Base-by-base conservation (phyloP, 2,888 invertebrate species). In the Altica lythri region DNA sequence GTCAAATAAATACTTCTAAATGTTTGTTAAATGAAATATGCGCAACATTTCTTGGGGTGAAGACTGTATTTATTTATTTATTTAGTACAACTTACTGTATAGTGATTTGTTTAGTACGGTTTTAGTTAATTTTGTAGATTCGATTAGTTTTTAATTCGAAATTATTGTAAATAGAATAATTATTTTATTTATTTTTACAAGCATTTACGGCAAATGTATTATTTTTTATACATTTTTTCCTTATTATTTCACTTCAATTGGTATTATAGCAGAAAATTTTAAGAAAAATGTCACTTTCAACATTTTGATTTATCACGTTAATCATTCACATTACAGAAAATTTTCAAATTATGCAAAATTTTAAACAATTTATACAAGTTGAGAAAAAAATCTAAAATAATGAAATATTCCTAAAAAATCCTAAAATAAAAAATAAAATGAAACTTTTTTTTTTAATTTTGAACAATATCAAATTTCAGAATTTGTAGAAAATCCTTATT, bases 121-220 rank as follows among this genome's bases (percentile, higher is more conserved):
- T 57, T 57, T 57, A 57, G 53, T 46, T 51, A 30, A 54, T 16
- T 51, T 51, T 57, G 50, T 54, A 57, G 57, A 16, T 16, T 34
- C 16, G 25, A 44, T 27, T 29, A 50, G 22, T 32, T 50, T n/a
- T n/a, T 46, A 44, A 47, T 29, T 43, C 27, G 52, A 25, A 40
- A 12, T 51, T 46, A 46, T 48, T 59, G 53, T 55, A 55, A 37
- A 59, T 59, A 59, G 50, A 37, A 59, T 59, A 59, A 47, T 43
- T 55, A 37, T 50, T 51, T 55, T 59, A 59, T 55, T 59, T 55
- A 53, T 55, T 60, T 55, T 59, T 55, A 59, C 55, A 59, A 54
- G 57, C 55, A 60, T 60, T 60, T 55, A 60, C 55, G 46, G 29
- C 19, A 57, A 49, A 52, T 44, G 53, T 55, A 47, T 53, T 56